Evolutionary conservation across 2,888 invertebrate species (phyloP).

Genomic region (Synergus gifuensis): DNA sequence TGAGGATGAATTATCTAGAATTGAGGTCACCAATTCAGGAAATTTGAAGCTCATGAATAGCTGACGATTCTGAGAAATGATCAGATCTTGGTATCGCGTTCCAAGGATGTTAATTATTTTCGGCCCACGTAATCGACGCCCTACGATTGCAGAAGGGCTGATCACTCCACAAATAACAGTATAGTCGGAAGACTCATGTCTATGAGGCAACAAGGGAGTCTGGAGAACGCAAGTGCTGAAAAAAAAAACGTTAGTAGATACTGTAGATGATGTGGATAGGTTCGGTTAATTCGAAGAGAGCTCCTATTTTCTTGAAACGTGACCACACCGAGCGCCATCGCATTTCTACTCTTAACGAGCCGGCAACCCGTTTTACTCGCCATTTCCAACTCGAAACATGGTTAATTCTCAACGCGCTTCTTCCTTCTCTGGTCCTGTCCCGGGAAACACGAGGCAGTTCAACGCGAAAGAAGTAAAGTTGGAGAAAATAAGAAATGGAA

Average conservation of each 20-base stretch:
- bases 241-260: background rate
- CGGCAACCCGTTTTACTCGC: conserved; percentile 71
- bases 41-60: conserved; percentile 1
- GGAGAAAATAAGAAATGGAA: conserved; percentile 37
- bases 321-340: conserved; percentile 56
- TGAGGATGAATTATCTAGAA: background rate
- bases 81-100: conserved; percentile 29
- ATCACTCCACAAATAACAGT: conserved; percentile 16
- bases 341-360: conserved; percentile 64
- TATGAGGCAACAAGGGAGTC: background rate
- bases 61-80: conserved; percentile 24
- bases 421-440: conserved; percentile 42
- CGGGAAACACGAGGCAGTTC: conserved; percentile 43
- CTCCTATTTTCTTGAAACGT: conserved; percentile 63
- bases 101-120: conserved; percentile 38
- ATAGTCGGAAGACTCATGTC: background rate
- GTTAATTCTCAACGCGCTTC: conserved; percentile 60
- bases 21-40: conserved; percentile 29
- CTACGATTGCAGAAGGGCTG: background rate
- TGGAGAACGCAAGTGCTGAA: background rate
- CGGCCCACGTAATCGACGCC: conserved; percentile 5
- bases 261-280: conserved; percentile 12
- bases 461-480: conserved; percentile 36
- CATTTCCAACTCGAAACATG: conserved; percentile 68
- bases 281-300: conserved; percentile 62